Evolutionary conservation across 2,888 invertebrate species (phyloP).

Genomic region (Melanotus villosus): DNA sequence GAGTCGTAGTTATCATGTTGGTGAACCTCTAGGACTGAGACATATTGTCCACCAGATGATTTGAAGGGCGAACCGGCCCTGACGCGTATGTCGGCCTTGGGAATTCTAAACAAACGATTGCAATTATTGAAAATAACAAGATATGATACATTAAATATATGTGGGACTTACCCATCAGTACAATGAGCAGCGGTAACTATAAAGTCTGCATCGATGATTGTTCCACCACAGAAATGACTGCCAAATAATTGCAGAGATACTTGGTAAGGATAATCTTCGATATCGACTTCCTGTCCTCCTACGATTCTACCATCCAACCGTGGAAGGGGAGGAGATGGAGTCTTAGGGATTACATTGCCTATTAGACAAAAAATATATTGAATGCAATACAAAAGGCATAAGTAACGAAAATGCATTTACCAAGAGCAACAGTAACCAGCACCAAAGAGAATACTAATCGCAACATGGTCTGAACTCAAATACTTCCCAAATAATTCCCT

Average conservation of each 20-base stretch:
- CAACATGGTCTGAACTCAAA: no score
- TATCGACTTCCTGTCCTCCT: conserved; percentile 53
- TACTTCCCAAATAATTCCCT: no score
- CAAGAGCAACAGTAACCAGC: no score
- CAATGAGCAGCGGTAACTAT: conserved; percentile 59
- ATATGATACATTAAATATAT: background rate
- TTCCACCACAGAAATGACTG: conserved; percentile 56
- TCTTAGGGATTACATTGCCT: no score
- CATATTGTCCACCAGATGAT: conserved; percentile 37
- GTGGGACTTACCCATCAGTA: conserved; percentile 46
- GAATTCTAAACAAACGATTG: no score
- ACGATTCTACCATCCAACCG: conserved; percentile 54
- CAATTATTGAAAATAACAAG: conserved; percentile 14
- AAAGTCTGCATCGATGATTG: conserved; percentile 51
- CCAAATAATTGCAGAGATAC: conserved; percentile 51
- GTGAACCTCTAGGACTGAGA: background rate
- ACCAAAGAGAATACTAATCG: no score
- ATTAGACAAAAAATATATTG: no score
- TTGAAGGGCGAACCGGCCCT: conserved; percentile 43
- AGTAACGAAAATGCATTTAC: no score
- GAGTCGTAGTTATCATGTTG: background rate
- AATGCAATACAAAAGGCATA: no score
- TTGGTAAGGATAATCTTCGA: conserved; percentile 56
- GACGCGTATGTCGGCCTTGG: conserved; percentile 27
- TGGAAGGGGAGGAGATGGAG: conserved; percentile 6